Conservation (phyloP, 1,140 invertebrate species). For the Battus philenor region DNA sequence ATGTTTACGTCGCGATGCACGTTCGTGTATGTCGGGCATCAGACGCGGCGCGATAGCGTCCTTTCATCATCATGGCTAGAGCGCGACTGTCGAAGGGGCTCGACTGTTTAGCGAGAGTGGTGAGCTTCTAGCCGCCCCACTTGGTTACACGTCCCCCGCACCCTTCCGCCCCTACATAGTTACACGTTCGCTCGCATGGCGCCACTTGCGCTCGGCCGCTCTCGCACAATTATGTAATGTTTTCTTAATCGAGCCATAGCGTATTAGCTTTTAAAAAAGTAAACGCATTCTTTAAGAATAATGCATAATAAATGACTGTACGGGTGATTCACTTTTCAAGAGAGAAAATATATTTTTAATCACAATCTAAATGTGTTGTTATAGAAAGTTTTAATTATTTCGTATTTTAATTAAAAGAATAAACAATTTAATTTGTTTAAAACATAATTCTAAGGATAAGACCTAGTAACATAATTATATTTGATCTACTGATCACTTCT, state of each 20-base stretch:
- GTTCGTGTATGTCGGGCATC: conserved; percentile 45
- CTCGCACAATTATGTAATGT: conserved; percentile 73
- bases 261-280: conserved; percentile 45
- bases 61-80: conserved; percentile 52
- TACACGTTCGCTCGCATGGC: conserved; percentile 63
- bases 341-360: too few relatives aligned
- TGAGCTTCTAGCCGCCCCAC: conserved; percentile 52
- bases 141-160: conserved; percentile 42
- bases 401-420: too few relatives aligned
- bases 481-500: too few relatives aligned
- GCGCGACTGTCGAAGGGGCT: conserved; percentile 53
- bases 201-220: conserved; percentile 60
- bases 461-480: too few relatives aligned
- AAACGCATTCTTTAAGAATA: conserved; percentile 21
- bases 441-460: too few relatives aligned
- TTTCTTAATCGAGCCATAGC: conserved; percentile 67
- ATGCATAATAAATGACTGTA: too few relatives aligned
- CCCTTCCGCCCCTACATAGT: conserved; percentile 57
- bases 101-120: conserved; percentile 56
- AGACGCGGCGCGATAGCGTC: conserved; percentile 49
- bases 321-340: too few relatives aligned
- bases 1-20: conserved; percentile 63
- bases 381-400: too few relatives aligned
- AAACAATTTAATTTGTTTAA: too few relatives aligned
- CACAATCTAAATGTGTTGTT: too few relatives aligned